Conservation (phyloP, 2,888 invertebrate genomes). For the Aspidiotus destructor region DNA sequence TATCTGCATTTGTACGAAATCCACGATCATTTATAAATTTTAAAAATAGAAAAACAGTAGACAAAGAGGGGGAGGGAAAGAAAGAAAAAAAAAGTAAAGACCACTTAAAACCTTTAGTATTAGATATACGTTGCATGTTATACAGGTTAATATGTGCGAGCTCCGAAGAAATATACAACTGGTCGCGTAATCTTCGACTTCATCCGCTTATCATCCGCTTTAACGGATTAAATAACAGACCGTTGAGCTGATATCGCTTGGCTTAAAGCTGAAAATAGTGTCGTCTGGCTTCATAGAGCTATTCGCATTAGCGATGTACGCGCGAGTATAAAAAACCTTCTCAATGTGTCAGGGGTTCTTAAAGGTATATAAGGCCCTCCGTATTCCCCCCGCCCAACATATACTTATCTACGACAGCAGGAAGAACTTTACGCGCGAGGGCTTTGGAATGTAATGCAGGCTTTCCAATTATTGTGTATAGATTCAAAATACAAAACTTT, state of each 20-base stretch:
- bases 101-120: neutral
- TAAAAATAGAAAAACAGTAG: too few relatives aligned
- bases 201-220: slow-evolving; percentile 32
- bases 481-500: too few relatives aligned
- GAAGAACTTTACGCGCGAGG: too few relatives aligned
- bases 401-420: too few relatives aligned
- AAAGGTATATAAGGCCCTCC: neutral
- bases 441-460: too few relatives aligned
- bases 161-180: slow-evolving; percentile 26
- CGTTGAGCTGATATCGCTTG: slow-evolving; percentile 28
- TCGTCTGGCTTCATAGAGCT: slow-evolving; percentile 31
- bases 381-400: too few relatives aligned
- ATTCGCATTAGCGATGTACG: slow-evolving; percentile 26
- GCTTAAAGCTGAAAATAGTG: slow-evolving; percentile 31
- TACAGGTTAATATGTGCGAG: slow-evolving; percentile 15
- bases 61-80: too few relatives aligned
- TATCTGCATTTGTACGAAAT: too few relatives aligned
- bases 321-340: slow-evolving; percentile 7
- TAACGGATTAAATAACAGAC: slow-evolving; percentile 31
- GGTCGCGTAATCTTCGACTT: slow-evolving; percentile 30
- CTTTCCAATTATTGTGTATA: too few relatives aligned
- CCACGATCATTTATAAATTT: too few relatives aligned
- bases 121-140: slow-evolving; percentile 11
- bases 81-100: neutral
- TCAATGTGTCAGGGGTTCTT: slow-evolving; percentile 30